Base-by-base conservation (phyloP, 2,888 invertebrate genomes). In the Leptogaster cylindrica region DNA sequence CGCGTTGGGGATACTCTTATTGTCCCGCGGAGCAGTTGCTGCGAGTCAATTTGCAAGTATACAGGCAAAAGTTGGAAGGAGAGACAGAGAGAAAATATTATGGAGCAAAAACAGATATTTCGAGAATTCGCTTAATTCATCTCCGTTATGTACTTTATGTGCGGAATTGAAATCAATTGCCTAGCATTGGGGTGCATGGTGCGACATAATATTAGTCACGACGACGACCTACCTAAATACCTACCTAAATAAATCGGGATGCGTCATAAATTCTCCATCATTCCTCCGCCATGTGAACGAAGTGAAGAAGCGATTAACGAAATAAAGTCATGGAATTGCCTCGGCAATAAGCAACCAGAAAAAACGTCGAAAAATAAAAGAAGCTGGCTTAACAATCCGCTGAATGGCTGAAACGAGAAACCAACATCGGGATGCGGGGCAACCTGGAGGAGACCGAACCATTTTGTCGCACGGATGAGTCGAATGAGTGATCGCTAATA, bases 221-320 rank as follows among this genome's bases (percentile, higher is more conserved):
- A 27, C 12, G 16, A n/a, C n/a, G n/a, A n/a, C n/a, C n/a, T n/a
- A n/a, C n/a, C n/a, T n/a, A n/a, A n/a, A n/a, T n/a, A 23, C 14
- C 23, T 39, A 44, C 27, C 61, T 58, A 44, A 61, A 61, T 61
- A 61, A 61, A 28, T 16, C 44, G 44, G 23, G 61, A 44, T 27
- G 44, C 27, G 31, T 61, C 61, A 61, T 61, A 61, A 61, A 61
- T 61, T 61, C 28, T 41, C 61, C 44, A 44, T 44, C 61, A 61
- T 61, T 61, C 41, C 39, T 2, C 39, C 14, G 20, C n/a, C n/a
- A 33, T 48, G 31, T 64, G 48, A 64, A 48, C 33, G 31, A 64
- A 18, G 64, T 64, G 48, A 64, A 48, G 64, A 64, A 64, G 64
- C 64, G 64, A 64, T 64, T 48, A 64, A 64, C 46, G 12, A 64